Evolutionary conservation across 2,797 vertebrate genomes (phyloP).

Genomic region (Danio albolineatus): DNA sequence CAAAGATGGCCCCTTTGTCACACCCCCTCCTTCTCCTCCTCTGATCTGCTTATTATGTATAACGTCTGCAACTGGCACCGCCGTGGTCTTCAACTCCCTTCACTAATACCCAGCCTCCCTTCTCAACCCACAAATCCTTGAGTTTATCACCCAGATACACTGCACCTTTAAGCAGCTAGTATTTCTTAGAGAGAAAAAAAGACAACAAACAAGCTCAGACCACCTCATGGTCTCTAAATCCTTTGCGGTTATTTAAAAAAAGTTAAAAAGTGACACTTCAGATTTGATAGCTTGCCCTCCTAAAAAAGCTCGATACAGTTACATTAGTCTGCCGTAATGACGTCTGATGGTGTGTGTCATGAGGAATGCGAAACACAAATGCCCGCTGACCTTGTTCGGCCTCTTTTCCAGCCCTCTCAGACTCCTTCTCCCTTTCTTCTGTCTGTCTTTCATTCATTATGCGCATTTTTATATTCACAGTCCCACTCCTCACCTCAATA

Average conservation of each 20-base stretch:
- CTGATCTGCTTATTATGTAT: constrained; percentile 44
- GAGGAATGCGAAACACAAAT: constrained; percentile 52
- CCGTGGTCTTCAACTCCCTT: constrained; percentile 33
- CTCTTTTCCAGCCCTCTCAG: constrained; percentile 35
- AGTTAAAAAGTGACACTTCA: neutral
- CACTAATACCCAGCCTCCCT: constrained; percentile 34
- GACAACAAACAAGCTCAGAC: neutral
- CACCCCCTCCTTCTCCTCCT: constrained; percentile 28
- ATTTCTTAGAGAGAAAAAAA: neutral
- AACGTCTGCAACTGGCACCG: constrained; percentile 54
- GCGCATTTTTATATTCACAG: constrained; percentile 56
- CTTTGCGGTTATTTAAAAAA: neutral
- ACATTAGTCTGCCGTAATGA: constrained; percentile 23
- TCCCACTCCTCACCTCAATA: constrained; percentile 57
- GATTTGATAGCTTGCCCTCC: neutral
- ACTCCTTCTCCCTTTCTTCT: constrained; percentile 41
- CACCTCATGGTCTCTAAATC: neutral
- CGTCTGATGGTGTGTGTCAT: constrained; percentile 32
- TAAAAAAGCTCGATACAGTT: constrained; percentile 1
- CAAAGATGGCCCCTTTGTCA: constrained; percentile 32
- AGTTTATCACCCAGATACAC: neutral
- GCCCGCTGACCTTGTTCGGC: constrained; percentile 19
- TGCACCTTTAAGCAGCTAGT: neutral
- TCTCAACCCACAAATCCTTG: constrained; percentile 2
- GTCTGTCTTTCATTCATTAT: constrained; percentile 47